These are phyloP conservation scores for Epicampocera succincta DNA, from an alignment of 2,888 invertebrate genomes.

Conservation along the genomic window DNA sequence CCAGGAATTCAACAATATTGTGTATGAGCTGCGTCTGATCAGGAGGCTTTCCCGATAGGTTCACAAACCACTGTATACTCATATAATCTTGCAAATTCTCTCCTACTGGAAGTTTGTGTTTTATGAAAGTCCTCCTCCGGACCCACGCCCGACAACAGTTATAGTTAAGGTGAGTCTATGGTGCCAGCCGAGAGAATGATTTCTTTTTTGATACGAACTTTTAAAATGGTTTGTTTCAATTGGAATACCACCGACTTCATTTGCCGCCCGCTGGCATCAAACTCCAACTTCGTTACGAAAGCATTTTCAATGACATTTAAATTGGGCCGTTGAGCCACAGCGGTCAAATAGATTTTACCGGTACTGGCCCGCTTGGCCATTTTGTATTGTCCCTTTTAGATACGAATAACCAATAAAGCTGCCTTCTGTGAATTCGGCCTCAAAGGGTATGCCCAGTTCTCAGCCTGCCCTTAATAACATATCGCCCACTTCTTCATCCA, in stretches of 20 bases:
- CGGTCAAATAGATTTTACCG: slow-evolving; percentile 83
- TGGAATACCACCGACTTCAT: slow-evolving; percentile 81
- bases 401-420: slow-evolving; percentile 36
- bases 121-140: slow-evolving; percentile 71
- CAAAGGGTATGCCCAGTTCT: slow-evolving; percentile 85
- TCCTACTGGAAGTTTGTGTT: slow-evolving; percentile 83
- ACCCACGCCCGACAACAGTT: slow-evolving; percentile 75
- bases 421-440: slow-evolving; percentile 84
- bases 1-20: slow-evolving; percentile 80
- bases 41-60: slow-evolving; percentile 76
- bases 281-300: slow-evolving; percentile 81
- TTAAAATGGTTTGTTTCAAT: slow-evolving; percentile 28
- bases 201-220: slow-evolving; percentile 70
- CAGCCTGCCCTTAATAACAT: slow-evolving; percentile 86
- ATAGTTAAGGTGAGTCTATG: slow-evolving; percentile 72
- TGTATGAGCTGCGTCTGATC: slow-evolving; percentile 62
- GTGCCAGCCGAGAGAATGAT: slow-evolving; percentile 80
- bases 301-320: slow-evolving; percentile 82
- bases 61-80: slow-evolving; percentile 80
- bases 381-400: slow-evolving; percentile 82
- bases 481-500: slow-evolving; percentile 79
- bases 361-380: slow-evolving; percentile 83
- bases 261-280: slow-evolving; percentile 80
- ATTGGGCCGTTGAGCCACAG: slow-evolving; percentile 79
- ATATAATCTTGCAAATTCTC: slow-evolving; percentile 90